phyloP scores from a whole-genome alignment of 2,113 vertebrate genomes.

The Leptobrachium leishanense region DNA sequence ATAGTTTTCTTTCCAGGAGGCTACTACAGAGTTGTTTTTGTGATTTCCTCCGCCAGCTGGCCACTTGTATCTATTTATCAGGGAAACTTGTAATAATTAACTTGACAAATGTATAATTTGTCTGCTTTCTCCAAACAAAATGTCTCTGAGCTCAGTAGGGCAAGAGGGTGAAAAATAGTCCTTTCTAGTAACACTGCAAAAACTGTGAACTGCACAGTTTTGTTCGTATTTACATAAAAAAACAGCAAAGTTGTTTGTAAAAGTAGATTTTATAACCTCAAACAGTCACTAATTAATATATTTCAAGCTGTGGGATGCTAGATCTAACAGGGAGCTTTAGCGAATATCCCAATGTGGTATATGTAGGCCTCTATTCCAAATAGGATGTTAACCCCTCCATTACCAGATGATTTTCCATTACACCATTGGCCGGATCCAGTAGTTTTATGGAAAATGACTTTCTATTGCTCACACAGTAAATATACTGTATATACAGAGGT shows the following conservation, averaged over 20 bases:
- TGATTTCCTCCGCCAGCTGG: not conserved
- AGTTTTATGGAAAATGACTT: too few relatives aligned
- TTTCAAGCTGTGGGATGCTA: too few relatives aligned
- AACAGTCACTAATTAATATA: too few relatives aligned
- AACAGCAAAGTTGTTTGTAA: not conserved
- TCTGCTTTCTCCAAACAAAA: not conserved
- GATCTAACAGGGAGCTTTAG: too few relatives aligned
- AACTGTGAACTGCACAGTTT: not conserved
- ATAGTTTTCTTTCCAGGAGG: not conserved
- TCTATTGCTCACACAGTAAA: too few relatives aligned
- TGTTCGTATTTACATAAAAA: not conserved
- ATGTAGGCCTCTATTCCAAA: too few relatives aligned
- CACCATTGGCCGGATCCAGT: too few relatives aligned
- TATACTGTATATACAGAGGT: too few relatives aligned
- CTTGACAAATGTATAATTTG: constrained; percentile 3
- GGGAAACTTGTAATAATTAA: constrained; percentile 11
- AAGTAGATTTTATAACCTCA: too few relatives aligned
- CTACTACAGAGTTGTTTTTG: constrained; percentile 7
- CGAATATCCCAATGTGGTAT: too few relatives aligned
- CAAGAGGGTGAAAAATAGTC: not conserved
- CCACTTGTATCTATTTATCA: constrained; percentile 2
- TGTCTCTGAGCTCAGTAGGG: not conserved
- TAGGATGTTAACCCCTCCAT: too few relatives aligned
- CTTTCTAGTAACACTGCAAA: not conserved
- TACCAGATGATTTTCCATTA: too few relatives aligned